phyloP scores from a whole-genome alignment of 92 coral and sea anemone species.

The Epizoanthus ramosus region DNA sequence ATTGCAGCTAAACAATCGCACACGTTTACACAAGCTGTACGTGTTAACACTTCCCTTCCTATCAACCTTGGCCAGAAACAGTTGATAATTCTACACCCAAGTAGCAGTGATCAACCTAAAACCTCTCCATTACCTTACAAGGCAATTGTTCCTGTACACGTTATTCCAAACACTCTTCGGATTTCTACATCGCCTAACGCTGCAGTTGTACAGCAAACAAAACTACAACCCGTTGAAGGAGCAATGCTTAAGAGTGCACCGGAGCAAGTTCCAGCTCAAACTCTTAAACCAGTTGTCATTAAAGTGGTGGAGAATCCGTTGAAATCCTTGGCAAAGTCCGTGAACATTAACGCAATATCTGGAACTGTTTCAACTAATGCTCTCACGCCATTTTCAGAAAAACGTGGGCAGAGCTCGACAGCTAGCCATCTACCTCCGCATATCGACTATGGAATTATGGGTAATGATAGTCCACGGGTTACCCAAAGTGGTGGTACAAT shows the following conservation, averaged over 20 bases:
- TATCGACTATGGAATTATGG: conserved; percentile 33
- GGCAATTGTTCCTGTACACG: not conserved
- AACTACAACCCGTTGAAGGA: not conserved
- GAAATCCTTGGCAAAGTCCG: conserved; percentile 25
- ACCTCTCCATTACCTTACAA: not conserved
- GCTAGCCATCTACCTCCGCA: not conserved
- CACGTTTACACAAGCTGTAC: not conserved
- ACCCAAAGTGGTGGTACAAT: not conserved
- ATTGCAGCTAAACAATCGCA: not conserved
- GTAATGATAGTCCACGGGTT: conserved; percentile 21
- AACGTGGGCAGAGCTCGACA: not conserved
- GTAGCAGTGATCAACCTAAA: not conserved
- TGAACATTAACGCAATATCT: not conserved
- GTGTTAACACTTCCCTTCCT: not conserved
- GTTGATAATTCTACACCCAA: not conserved
- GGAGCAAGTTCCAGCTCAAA: conserved; percentile 13
- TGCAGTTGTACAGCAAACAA: not conserved
- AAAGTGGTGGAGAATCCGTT: not conserved
- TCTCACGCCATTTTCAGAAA: not conserved
- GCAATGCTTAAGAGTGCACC: not conserved
- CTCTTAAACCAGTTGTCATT: conserved; percentile 28
- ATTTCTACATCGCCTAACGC: not conserved
- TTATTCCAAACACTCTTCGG: conserved; percentile 11
- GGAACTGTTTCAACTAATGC: conserved; percentile 1
- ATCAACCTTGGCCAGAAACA: not conserved